Evolutionary conservation across 37 sponge, comb jelly and placozoan species (phyloP), one percentile per base, ranked within the genome.

Genomic region (Spongilla lacustris): DNA sequence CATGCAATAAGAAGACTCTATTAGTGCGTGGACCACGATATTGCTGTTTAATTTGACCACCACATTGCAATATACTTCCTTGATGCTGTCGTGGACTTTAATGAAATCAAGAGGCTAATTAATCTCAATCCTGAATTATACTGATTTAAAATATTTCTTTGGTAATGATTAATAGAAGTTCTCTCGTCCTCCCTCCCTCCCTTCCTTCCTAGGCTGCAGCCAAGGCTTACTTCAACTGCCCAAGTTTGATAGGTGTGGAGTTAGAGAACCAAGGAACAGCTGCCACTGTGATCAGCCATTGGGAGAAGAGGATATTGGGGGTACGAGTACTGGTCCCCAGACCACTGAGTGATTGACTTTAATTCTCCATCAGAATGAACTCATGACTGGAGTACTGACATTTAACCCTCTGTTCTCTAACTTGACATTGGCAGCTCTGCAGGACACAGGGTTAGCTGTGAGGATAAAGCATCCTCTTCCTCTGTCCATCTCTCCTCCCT

Each of bases 231-330:
- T 96, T 96, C 71, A 72, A 81, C 74, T 96, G 93, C 58, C 66
- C 86, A 21, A 69, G 32, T 27, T 75, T 96, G 68, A 37, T 21
- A 33, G 96, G 96, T 24, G 87, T 87, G 36, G 93, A 93, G 84
- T 81, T 96, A 48, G 96, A 96, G 93, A 88, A 90, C 79, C 93
- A 96, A 85, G 96, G 96, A n/a, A 89, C 84, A 11, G 37, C 13
- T 27, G 93, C 85, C 31, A 93, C 96, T 69, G 58, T 29, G 0
- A 32, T 87, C 36, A 84, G 75, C 35, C 96, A 96, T 83, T 96
- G 93, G 91, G 96, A 96, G 87, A 88, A 90, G 86, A 90, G 96
- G 46, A 74, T 91, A 25, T 68, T 91, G 23, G 92, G 86, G 38
- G 94, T 93, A 32, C 83, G 75, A 4, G 29, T 5, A 13, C 38